Evolutionary conservation across 2,888 invertebrate species (phyloP).

Genomic region (Polymixis lichenea): DNA sequence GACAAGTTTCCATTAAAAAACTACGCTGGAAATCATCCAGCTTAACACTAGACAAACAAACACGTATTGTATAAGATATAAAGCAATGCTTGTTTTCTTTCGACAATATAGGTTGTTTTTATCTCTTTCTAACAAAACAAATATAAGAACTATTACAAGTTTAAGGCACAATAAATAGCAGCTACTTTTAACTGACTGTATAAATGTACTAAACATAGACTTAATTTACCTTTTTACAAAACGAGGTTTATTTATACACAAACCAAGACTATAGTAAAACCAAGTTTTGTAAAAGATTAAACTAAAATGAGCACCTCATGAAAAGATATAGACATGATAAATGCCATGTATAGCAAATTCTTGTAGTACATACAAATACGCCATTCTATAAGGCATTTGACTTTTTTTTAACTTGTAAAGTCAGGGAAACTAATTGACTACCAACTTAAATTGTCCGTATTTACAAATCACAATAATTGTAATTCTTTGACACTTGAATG

Average conservation of each 20-base stretch:
- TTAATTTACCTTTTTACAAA: neutral
- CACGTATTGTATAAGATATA: conserved; percentile 9
- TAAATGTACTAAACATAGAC: conserved; percentile 13
- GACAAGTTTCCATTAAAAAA: conserved; percentile 10
- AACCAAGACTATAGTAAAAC: conserved; percentile 1
- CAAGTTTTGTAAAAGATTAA: conserved; percentile 13
- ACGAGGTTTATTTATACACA: neutral
- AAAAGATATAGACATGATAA: conserved; percentile 26
- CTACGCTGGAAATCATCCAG: conserved; percentile 11
- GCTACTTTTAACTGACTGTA: conserved; percentile 35
- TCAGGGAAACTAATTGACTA: neutral
- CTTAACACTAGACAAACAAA: conserved; percentile 17
- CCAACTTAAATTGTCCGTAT: neutral
- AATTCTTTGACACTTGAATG: neutral
- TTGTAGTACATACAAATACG: neutral
- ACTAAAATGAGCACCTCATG: conserved; percentile 30
- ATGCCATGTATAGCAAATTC: conserved; percentile 20
- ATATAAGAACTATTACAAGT: conserved; percentile 7
- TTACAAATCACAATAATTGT: neutral
- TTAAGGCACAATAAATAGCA: conserved; percentile 55
- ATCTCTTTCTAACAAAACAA: conserved; percentile 1
- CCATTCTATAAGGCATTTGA: neutral
- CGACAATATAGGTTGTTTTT: neutral
- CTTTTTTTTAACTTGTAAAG: neutral
- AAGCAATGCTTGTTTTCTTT: neutral